A percentile compares a stretch with the other conserved stretches of the same genome.
Conservation (phyloP, 2,113 vertebrate species). For the Sula dactylatra region DNA sequence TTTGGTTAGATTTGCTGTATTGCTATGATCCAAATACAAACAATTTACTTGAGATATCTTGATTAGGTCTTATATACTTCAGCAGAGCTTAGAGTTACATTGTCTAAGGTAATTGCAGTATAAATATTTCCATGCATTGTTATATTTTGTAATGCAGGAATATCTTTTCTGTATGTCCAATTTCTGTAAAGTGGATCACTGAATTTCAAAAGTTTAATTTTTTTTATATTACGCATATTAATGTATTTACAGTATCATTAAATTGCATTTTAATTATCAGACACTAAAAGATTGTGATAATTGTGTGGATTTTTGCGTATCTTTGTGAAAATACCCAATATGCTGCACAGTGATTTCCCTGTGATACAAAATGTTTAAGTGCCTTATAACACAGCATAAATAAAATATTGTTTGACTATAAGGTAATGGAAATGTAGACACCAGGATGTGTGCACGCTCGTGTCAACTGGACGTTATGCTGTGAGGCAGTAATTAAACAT, state of each 20-base stretch:
- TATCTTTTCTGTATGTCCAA: neutral
- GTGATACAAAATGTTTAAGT: neutral
- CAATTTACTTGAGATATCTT: neutral
- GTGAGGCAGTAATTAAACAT: neutral
- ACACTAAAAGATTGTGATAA: neutral
- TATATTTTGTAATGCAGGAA: neutral
- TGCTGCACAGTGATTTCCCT: neutral
- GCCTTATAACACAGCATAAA: neutral
- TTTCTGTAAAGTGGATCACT: neutral
- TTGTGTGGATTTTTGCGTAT: neutral
- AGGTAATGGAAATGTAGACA: neutral
- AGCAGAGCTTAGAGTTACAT: neutral
- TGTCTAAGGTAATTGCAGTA: neutral
- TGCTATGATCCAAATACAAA: neutral
- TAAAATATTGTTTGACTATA: neutral
- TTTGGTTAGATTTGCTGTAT: neutral
- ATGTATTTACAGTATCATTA: neutral
- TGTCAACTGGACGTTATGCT: neutral
- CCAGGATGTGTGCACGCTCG: neutral
- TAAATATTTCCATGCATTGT: neutral
- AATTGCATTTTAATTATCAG: neutral
- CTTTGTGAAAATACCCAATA: neutral
- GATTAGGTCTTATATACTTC: neutral
- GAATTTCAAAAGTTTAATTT: neutral
- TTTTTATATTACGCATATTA: neutral